Percentiles rank a stretch among this genome's conserved stretches.
Conservation (phyloP, 2,888 invertebrate species). For the Leptopterna dolabrata region DNA sequence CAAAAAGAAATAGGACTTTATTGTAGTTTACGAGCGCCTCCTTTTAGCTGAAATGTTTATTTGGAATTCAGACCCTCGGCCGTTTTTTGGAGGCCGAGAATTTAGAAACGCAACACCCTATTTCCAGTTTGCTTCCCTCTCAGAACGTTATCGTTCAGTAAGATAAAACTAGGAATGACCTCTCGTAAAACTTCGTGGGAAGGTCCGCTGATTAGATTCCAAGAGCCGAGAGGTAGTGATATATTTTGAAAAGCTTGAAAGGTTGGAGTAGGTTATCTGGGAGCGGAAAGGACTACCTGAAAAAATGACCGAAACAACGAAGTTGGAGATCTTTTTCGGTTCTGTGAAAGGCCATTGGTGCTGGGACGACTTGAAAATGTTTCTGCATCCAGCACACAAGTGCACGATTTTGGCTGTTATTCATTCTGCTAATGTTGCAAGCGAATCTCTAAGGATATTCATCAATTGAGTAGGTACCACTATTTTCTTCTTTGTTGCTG, state of each 20-base stretch:
- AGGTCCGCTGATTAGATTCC: neutral
- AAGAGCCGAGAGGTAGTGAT: neutral
- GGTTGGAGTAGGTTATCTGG: neutral
- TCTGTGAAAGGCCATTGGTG: no score
- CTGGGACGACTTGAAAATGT: no score
- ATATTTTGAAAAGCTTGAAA: neutral
- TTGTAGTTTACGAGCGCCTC: neutral
- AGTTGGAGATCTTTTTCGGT: neutral
- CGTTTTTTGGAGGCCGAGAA: neutral
- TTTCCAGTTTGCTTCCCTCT: neutral
- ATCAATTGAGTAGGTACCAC: no score
- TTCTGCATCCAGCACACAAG: no score
- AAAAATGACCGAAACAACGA: neutral
- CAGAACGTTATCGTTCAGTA: neutral
- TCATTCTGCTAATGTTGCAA: no score
- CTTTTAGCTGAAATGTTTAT: neutral
- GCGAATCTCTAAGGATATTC: no score
- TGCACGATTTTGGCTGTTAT: no score
- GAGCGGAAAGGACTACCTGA: neutral
- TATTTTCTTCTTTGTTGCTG: no score
- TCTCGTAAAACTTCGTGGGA: slow-evolving; percentile 4
- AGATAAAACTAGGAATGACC: slow-evolving; percentile 1
- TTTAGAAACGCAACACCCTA: neutral
- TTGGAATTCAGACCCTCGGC: neutral
- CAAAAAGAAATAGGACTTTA: no score